phyloP scores from a whole-genome alignment of 2,797 vertebrate species.

The Lophius americanus region DNA sequence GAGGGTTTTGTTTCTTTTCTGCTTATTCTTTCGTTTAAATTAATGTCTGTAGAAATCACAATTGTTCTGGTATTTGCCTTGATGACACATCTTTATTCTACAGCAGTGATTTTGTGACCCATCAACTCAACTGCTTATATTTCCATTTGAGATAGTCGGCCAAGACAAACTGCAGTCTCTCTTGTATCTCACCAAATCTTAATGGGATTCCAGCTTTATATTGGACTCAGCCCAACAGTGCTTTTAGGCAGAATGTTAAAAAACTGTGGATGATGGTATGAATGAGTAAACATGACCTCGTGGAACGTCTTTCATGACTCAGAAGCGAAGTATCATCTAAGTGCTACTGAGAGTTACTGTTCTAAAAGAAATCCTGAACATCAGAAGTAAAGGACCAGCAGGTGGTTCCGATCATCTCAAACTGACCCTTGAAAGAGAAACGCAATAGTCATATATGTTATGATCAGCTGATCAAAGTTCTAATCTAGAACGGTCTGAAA shows the following conservation, averaged over 20 bases:
- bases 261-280: conserved; percentile 38
- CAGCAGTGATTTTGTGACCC: conserved; percentile 43
- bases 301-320: conserved; percentile 26
- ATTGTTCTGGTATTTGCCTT: conserved; percentile 1
- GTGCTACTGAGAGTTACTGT: conserved; percentile 16
- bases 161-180: conserved; percentile 54
- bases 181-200: conserved; percentile 70
- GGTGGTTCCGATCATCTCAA: neutral
- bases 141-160: conserved; percentile 54
- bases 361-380: neutral
- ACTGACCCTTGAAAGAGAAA: conserved; percentile 38
- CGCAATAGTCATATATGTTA: conserved; percentile 17
- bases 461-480: too few species aligned
- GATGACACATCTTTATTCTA: conserved; percentile 34
- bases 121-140: conserved; percentile 58
- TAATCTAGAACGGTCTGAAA: too few species aligned
- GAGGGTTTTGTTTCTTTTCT: neutral
- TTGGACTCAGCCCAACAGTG: conserved; percentile 60
- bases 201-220: conserved; percentile 69
- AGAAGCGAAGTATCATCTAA: conserved; percentile 26
- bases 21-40: neutral
- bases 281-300: conserved; percentile 52
- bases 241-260: conserved; percentile 35
- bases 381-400: conserved; percentile 5
- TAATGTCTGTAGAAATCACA: conserved; percentile 10